Base-by-base conservation (phyloP, 2,888 invertebrate species). In the Unio pictorum region DNA sequence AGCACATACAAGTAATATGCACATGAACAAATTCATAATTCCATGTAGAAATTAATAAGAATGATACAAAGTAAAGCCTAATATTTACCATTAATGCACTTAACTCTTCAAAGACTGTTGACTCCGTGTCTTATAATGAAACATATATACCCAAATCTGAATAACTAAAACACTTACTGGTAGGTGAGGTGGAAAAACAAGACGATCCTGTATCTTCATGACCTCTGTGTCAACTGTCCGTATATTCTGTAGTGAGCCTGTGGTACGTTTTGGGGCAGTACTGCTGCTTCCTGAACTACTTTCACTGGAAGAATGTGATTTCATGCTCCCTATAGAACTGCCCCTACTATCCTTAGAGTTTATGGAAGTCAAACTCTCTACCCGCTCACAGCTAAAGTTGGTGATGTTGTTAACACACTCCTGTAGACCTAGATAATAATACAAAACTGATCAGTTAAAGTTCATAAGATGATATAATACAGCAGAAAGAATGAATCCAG, bases 211-310 rank as follows among this genome's bases (percentile, higher is more conserved):
- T 56, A 89, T 84, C 55, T 81, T 83, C 72, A 84, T 75, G 23
- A 89, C 84, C 69, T 89, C 86, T 1, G 78, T 74, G 75, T 89
- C 88, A 7, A 84, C 74, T 4, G 84, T 78, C 23, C 76, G 76
- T 5, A 73, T 67, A 1, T 77, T 74, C 68, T 79, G 78, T 62
- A 81, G 67, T 23, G 79, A 79, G 60, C 78, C 74, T 20, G 79
- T 76, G 5, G 74, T 67, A 28, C 59, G 60, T 20, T 55, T 30
- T 23, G 62, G 65, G 67, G 69, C 72, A 55, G 65, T 69, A 64
- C 74, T 68, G 23, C 71, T 72, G 63, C 63, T 62, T 63, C 75
- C 74, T 54, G 80, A 75, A 57, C 71, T 59, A 62, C 73, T 71
- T 54, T 74, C 71, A 60, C 71, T 57, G 34, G 79, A 73, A 66